These are phyloP conservation scores for Andricus curvator DNA, from an alignment of 2,888 invertebrate genomes.

Conservation along the genomic window DNA sequence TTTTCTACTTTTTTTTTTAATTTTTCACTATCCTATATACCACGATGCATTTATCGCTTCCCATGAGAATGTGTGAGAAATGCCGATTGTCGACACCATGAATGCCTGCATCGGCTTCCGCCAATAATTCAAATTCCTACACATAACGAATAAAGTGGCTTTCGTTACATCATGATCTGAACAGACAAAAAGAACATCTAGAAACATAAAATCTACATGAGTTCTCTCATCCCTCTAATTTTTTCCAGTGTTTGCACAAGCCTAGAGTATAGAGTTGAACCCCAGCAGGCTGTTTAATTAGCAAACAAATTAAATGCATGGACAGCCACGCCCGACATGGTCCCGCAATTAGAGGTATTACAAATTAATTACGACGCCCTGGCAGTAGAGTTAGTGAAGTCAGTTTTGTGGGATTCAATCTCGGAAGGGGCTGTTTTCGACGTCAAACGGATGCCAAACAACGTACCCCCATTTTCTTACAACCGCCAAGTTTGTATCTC, in stretches of 20 bases:
- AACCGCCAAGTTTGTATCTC: neutral
- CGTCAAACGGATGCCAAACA: constrained; percentile 65
- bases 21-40: too few species aligned
- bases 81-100: too few species aligned
- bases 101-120: too few species aligned
- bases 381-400: constrained; percentile 51
- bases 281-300: constrained; percentile 68
- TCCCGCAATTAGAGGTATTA: constrained; percentile 72
- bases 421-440: constrained; percentile 62
- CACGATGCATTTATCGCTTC: too few species aligned
- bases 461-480: constrained; percentile 2
- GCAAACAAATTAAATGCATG: constrained; percentile 70
- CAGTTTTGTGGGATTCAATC: constrained; percentile 71
- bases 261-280: neutral
- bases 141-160: neutral
- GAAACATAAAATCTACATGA: neutral
- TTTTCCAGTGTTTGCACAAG: neutral
- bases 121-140: too few species aligned
- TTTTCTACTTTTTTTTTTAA: too few species aligned
- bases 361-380: constrained; percentile 71
- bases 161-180: neutral
- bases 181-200: neutral
- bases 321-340: constrained; percentile 64
- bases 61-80: too few species aligned
- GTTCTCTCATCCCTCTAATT: neutral